A percentile compares a stretch with the other conserved stretches of the same genome.
Evolutionary conservation across 2,113 vertebrate species (phyloP).

Genomic region (Isichthys henryi): DNA sequence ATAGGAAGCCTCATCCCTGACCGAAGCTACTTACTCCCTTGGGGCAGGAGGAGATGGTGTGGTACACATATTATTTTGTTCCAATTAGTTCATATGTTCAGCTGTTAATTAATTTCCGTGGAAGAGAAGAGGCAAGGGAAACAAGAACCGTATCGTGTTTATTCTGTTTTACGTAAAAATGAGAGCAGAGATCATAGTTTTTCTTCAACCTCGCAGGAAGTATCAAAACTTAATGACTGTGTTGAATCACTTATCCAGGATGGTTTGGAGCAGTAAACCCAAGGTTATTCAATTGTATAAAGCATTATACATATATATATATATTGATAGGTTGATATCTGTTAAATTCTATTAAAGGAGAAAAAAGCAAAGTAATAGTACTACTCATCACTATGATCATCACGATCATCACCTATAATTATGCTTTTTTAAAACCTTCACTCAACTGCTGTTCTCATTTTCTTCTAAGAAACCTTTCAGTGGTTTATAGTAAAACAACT

Average conservation of each 20-base stretch:
- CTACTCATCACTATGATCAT: neutral
- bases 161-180: neutral
- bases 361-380: neutral
- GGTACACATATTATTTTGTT: neutral
- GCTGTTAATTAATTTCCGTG: slow-evolving; percentile 11
- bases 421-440: neutral
- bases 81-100: neutral
- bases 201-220: neutral
- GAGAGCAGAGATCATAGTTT: neutral
- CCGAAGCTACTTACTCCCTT: neutral
- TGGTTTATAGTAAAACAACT: neutral
- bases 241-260: neutral
- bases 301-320: neutral
- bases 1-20: neutral
- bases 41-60: neutral
- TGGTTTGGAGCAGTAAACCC: neutral
- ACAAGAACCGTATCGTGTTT: neutral
- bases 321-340: no score
- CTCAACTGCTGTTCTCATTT: neutral
- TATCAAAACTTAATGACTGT: neutral
- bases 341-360: neutral
- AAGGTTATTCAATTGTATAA: neutral
- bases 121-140: neutral
- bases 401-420: neutral
- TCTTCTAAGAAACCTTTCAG: neutral